Percentiles rank a stretch among this genome's conserved stretches.
phyloP scores from a whole-genome alignment of 2,113 vertebrate species.

The Geococcyx californianus region DNA sequence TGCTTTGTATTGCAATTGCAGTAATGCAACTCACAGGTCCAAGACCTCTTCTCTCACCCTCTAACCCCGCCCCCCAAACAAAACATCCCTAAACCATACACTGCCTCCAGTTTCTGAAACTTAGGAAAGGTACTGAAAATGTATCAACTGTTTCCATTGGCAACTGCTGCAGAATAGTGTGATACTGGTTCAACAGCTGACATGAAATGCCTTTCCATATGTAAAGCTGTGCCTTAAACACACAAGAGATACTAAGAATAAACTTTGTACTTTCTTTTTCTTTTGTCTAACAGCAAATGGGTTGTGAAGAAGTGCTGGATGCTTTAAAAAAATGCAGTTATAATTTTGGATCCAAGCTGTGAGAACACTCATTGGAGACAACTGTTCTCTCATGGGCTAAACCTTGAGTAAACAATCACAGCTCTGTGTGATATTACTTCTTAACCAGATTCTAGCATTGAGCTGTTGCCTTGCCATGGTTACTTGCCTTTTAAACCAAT shows the following conservation, averaged over 20 bases:
- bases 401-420: conserved; percentile 90
- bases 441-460: conserved; percentile 87
- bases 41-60: neutral
- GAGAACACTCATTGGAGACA: conserved; percentile 85
- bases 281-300: conserved; percentile 84
- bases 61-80: neutral
- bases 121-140: conserved; percentile 51
- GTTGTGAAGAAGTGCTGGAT: conserved; percentile 83
- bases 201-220: conserved; percentile 85
- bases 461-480: conserved; percentile 85
- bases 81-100: neutral
- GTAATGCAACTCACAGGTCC: neutral
- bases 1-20: conserved; percentile 28
- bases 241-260: conserved; percentile 84
- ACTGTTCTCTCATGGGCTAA: conserved; percentile 76
- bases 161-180: conserved; percentile 69
- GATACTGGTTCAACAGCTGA: conserved; percentile 80
- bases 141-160: conserved; percentile 67
- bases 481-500: conserved; percentile 82
- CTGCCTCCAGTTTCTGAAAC: conserved; percentile 52
- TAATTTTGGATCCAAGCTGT: conserved; percentile 84
- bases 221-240: conserved; percentile 85
- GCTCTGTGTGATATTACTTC: conserved; percentile 85
- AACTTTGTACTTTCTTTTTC: conserved; percentile 74
- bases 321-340: conserved; percentile 77